These are phyloP conservation scores for Lanius ludovicianus DNA, from an alignment of 2,113 vertebrate genomes.

Conservation along the genomic window DNA sequence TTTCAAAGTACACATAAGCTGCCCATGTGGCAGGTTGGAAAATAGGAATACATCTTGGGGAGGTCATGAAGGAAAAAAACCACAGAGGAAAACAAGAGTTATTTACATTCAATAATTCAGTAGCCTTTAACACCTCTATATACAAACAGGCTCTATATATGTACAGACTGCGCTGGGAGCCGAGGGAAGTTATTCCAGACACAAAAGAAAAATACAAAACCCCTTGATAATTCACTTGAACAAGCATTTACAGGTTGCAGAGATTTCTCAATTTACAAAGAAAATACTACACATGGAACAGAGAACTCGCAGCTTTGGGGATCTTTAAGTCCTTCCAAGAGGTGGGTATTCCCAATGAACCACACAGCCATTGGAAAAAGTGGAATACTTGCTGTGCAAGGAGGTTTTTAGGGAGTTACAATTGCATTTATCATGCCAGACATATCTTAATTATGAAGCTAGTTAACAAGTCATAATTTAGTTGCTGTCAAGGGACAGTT, in stretches of 20 bases:
- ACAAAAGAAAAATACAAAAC: background rate
- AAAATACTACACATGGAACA: background rate
- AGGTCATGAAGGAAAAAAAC: background rate
- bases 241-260: constrained; percentile 4
- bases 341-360: background rate
- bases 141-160: constrained; percentile 60
- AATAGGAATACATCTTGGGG: constrained; percentile 65
- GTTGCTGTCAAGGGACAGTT: background rate
- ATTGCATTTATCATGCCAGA: background rate
- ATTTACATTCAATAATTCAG: constrained; percentile 71
- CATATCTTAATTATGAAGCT: background rate
- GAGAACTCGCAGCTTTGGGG: background rate
- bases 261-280: background rate
- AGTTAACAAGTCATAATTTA: background rate
- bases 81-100: constrained; percentile 59
- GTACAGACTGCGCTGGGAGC: constrained; percentile 5
- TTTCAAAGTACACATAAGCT: constrained; percentile 48
- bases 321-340: background rate
- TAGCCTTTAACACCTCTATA: constrained; percentile 64
- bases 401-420: background rate
- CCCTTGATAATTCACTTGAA: background rate
- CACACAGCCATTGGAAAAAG: background rate
- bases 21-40: constrained; percentile 27
- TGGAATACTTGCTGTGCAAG: background rate
- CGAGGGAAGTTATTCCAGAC: background rate